A percentile compares a stretch with the other conserved stretches of the same genome.
Evolutionary conservation across 2,113 vertebrate species (phyloP).

Genomic region (Apistogramma diplotaenia): DNA sequence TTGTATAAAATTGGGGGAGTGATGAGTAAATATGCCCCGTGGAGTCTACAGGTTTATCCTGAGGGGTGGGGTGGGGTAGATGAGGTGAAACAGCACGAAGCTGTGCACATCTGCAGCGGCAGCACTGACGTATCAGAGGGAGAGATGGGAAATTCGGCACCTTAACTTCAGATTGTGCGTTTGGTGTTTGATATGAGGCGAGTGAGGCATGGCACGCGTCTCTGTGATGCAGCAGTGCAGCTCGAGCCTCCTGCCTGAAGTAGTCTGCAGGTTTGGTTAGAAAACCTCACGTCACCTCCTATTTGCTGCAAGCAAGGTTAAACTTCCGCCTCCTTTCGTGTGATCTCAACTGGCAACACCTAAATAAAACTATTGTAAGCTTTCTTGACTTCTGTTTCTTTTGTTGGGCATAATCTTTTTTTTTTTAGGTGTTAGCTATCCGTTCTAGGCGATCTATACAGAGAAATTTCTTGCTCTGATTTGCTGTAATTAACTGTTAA

Average conservation of each 20-base stretch:
- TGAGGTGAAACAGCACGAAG: neutral
- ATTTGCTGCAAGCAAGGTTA: neutral
- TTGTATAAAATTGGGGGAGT: neutral
- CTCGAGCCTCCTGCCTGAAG: neutral
- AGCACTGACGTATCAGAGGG: neutral
- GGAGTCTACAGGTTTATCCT: neutral
- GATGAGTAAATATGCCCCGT: neutral
- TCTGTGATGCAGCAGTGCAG: neutral
- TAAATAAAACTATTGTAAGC: constrained; percentile 7
- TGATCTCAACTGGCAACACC: neutral
- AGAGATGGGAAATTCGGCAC: neutral
- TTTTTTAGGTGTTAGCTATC: neutral
- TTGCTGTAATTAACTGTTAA: constrained; percentile 17
- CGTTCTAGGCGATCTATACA: neutral
- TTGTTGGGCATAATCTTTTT: neutral
- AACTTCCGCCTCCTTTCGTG: neutral
- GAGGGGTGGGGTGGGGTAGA: neutral
- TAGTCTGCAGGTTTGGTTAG: neutral
- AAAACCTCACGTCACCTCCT: neutral
- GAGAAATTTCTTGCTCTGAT: neutral
- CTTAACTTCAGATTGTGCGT: neutral
- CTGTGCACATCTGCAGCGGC: neutral
- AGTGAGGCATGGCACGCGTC: neutral
- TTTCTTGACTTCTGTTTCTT: neutral
- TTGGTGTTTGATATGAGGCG: neutral